Base-by-base conservation (phyloP, 1,140 invertebrate genomes). In the Pseudomyrmex cubaensis region DNA sequence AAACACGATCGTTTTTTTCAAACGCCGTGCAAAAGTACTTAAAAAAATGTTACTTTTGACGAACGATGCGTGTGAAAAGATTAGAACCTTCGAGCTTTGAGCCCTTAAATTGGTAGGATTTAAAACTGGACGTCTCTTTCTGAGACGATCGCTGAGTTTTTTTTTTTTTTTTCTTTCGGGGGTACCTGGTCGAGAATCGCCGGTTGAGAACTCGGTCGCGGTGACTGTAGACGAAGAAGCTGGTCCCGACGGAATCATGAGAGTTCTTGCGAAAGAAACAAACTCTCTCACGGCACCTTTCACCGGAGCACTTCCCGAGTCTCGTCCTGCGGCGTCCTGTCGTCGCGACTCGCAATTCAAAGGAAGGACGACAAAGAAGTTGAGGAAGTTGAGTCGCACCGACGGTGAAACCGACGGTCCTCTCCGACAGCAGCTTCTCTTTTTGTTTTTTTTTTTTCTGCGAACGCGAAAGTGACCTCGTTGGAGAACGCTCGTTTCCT, bases 401-500 rank as follows among this genome's bases (percentile, higher is more conserved):
- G 56, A n/a, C 20, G 20, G 17, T 17, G 56, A 20, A 48, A 1
- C 13, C 20, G 56, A 44, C 10, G 72, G n/a, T 22, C 13, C 46
- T 50, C 4, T n/a, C 52, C 44, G 8, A 10, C 44, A 20, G 20
- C 2, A 46, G 15, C 9, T 50, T n/a, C 54, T 46, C n/a, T 44
- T 72, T 66, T 9, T 4, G 20, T n/a, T 13, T 50, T n/a, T 48
- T 44, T 25, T 44, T 61, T 66, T 5, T 4, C 25, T 12, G 25
- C 8, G 74, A 12, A 52, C 22, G 46, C 63, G 50, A 50, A 48
- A 82, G 67, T 52, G 69, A 87, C 72, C 72, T 54, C 66, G 66
- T 48, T 80, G 76, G 80, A 67, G 78, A 56, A 86, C 25, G 46
- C 9, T 2, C 50, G 69, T 10, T 82, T 82, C 86, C 87, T 88